Conservation (phyloP, 2,113 vertebrate genomes). For the Rhodinocichla rosea region DNA sequence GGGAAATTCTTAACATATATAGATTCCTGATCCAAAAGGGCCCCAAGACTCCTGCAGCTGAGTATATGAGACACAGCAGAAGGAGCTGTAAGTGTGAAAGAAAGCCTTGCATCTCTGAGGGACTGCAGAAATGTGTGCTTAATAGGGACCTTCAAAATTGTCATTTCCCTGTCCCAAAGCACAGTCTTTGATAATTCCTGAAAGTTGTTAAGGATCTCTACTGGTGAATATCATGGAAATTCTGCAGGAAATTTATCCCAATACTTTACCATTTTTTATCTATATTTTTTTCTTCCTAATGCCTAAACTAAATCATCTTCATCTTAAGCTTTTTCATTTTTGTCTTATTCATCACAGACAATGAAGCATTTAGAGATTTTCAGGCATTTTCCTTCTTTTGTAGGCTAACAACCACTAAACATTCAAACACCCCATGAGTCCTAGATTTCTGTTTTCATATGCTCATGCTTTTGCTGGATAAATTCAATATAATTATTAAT, state of each 20-base stretch:
- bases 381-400: neutral
- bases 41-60: neutral
- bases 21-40: neutral
- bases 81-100: neutral
- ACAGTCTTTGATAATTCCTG: neutral
- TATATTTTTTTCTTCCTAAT: neutral
- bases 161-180: neutral
- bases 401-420: neutral
- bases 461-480: neutral
- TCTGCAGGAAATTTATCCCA: neutral
- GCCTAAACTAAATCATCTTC: neutral
- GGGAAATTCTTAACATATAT: neutral
- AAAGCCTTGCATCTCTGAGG: neutral
- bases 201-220: neutral
- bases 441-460: neutral
- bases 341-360: neutral
- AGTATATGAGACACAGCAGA: neutral
- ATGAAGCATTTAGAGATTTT: neutral
- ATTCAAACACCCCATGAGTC: neutral
- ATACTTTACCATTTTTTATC: neutral
- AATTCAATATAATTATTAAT: neutral
- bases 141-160: neutral
- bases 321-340: neutral
- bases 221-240: neutral
- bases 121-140: neutral